Evolutionary conservation across 2,888 invertebrate species (phyloP).

Genomic region (Aromia moschata): DNA sequence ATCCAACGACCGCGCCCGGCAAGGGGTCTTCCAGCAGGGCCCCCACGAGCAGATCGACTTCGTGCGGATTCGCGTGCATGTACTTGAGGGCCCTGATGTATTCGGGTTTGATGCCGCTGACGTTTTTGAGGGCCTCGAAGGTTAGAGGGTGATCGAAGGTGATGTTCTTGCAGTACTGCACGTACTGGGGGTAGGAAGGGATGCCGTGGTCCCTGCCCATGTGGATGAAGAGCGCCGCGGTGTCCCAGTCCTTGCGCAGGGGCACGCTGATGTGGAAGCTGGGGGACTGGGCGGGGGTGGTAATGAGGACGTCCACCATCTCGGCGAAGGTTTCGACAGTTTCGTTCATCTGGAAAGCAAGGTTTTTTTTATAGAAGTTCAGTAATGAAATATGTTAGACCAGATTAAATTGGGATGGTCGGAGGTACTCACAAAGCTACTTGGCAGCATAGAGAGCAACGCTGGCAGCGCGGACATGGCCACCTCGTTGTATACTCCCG

Average conservation of each 20-base stretch:
- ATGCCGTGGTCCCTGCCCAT: conserved; percentile 83
- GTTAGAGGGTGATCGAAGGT: conserved; percentile 45
- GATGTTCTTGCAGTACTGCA: conserved; percentile 71
- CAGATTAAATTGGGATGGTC: too few relatives aligned
- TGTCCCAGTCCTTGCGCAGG: conserved; percentile 60
- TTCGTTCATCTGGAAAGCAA: conserved; percentile 65
- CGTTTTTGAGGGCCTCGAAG: conserved; percentile 67
- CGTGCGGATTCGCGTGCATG: conserved; percentile 76
- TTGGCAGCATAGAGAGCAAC: conserved; percentile 79
- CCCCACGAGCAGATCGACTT: conserved; percentile 86
- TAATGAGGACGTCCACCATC: conserved; percentile 71
- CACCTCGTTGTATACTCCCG: conserved; percentile 81
- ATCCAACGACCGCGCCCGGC: conserved; percentile 85
- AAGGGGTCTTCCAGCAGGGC: conserved; percentile 83
- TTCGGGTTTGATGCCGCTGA: conserved; percentile 67
- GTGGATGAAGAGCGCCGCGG: conserved; percentile 68
- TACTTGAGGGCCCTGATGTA: conserved; percentile 72
- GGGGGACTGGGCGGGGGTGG: conserved; percentile 71
- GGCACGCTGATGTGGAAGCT: conserved; percentile 66
- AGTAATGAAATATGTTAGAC: too few relatives aligned
- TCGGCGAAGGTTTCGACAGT: conserved; percentile 64
- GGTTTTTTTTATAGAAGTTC: too few relatives aligned
- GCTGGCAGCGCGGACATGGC: conserved; percentile 78
- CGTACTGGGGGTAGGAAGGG: conserved; percentile 75
- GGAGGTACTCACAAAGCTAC: conserved; percentile 71